Evolutionary conservation across 2,888 invertebrate species (phyloP), one percentile per base, ranked within the genome.

Genomic region (Digitonthophagus gazella): DNA sequence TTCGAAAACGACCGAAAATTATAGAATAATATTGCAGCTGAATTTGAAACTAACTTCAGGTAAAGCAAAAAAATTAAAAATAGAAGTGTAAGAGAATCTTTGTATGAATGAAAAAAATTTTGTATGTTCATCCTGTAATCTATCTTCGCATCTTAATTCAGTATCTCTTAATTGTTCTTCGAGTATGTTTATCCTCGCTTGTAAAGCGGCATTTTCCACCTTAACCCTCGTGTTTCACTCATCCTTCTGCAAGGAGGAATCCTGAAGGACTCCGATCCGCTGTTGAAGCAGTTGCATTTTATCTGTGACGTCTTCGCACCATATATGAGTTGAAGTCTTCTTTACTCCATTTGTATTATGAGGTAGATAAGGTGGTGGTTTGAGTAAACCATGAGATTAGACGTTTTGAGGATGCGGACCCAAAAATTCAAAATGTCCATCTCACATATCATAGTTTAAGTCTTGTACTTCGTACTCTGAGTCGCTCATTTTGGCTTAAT

Each of bases 171-270:
- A 85, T 80, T 93, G 93, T 81, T 97, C 97, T 80, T 97, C 97
- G 74, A 97, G 88, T 90, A 95, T 94, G 79, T 95, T 91, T 74
- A 96, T 92, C 76, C 96, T 88, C 55, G 95, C 93, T 80, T 95
- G 95, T 56, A 97, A 87, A 69, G 93, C 92, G 1, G 95, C 94
- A 87, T 96, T 96, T 83, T 97, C 96, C 69, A 96, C 92, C 84
- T 96, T 97, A 68, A 93, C 93, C 77, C 94, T 87, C 67, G 92
- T 90, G 82, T 96, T 96, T 74, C 95, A 87, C 82, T 96, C 95
- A 81, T 96, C 96, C 5, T 92, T 92, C 68, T 91, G 90, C 77
- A 89, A 90, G 79, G 96, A 96, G 65, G 93, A 93, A 82, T 97
- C 96, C 64, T 93, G 93, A 77, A 97, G 86, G 70, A 91, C 91